Conservation (phyloP, 2,797 vertebrate species). For the Staurois parvus region DNA sequence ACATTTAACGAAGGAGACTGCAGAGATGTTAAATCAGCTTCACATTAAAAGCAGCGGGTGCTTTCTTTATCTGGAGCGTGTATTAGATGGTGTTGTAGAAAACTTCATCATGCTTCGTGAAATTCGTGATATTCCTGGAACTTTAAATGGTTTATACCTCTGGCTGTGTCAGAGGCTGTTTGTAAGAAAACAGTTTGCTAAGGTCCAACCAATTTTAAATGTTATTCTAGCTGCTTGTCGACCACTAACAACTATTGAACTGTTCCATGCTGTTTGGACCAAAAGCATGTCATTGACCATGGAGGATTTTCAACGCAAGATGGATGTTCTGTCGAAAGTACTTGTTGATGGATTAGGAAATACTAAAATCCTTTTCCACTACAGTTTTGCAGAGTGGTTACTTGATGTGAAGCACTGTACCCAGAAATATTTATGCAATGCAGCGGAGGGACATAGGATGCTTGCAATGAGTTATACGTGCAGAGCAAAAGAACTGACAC, state of each 20-base stretch:
- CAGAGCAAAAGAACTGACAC: slow-evolving; percentile 90
- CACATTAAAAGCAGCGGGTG: slow-evolving; percentile 99
- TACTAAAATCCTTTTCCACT: slow-evolving; percentile 96
- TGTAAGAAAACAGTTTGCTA: slow-evolving; percentile 97
- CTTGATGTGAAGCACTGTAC: slow-evolving; percentile 99
- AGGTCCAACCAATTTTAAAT: slow-evolving; percentile 96
- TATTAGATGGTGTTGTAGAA: slow-evolving; percentile 96
- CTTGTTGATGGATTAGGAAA: slow-evolving; percentile 89
- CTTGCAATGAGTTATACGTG: slow-evolving; percentile 97
- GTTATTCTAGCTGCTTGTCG: slow-evolving; percentile 95
- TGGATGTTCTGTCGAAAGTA: slow-evolving; percentile 96
- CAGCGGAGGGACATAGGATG: slow-evolving; percentile 96
- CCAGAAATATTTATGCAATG: slow-evolving; percentile 97
- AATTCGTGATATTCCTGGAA: slow-evolving; percentile 98
- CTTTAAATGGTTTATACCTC: slow-evolving; percentile 95
- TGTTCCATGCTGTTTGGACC: slow-evolving; percentile 97
- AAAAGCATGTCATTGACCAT: slow-evolving; percentile 91
- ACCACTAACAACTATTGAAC: slow-evolving; percentile 88
- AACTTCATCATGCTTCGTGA: slow-evolving; percentile 97
- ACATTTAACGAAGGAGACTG: slow-evolving; percentile 97
- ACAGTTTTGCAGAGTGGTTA: slow-evolving; percentile 98
- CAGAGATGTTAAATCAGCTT: slow-evolving; percentile 98
- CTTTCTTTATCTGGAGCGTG: slow-evolving; percentile 96
- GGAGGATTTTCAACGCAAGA: slow-evolving; percentile 98
- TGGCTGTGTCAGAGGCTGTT: slow-evolving; percentile 99